phyloP scores from a whole-genome alignment of 1,140 invertebrate species.

The Nixonia krombeini region DNA sequence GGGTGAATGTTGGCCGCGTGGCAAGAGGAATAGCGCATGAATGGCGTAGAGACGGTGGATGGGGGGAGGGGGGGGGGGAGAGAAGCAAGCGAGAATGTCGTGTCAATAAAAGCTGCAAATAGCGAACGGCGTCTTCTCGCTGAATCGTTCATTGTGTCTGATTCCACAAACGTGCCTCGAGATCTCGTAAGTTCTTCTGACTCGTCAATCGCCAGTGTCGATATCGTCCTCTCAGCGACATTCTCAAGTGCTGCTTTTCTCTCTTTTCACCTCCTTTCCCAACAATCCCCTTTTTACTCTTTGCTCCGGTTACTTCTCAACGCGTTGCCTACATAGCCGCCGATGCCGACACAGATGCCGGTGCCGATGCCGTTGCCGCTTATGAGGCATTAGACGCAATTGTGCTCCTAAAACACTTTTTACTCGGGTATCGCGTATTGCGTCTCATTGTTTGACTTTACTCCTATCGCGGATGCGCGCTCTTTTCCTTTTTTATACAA shows the following conservation, averaged over 20 bases:
- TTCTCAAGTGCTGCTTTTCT: constrained; percentile 26
- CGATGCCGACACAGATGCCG: no score
- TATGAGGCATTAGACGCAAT: constrained; percentile 44
- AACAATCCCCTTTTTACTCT: constrained; percentile 21
- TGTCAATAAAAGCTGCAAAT: constrained; percentile 58
- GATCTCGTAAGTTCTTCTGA: constrained; percentile 37
- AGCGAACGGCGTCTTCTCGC: constrained; percentile 37
- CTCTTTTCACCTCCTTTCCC: neutral
- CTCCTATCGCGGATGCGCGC: no score
- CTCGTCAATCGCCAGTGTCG: constrained; percentile 44
- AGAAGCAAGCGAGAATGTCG: constrained; percentile 31
- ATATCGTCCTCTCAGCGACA: constrained; percentile 27
- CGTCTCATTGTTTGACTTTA: constrained; percentile 54
- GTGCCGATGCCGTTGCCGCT: no score
- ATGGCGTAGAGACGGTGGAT: no score
- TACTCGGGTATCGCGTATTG: constrained; percentile 43
- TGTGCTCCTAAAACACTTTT: constrained; percentile 58
- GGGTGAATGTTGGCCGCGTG: no score
- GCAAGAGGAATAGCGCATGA: no score
- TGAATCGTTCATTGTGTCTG: constrained; percentile 49
- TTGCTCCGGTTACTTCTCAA: constrained; percentile 16
- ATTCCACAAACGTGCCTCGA: constrained; percentile 50
- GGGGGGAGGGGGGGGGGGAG: no score
- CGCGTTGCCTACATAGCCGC: no score
- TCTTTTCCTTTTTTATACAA: no score